These are phyloP conservation scores for Chironomus tentans DNA, from an alignment of 2,888 invertebrate species.

Conservation along the genomic window DNA sequence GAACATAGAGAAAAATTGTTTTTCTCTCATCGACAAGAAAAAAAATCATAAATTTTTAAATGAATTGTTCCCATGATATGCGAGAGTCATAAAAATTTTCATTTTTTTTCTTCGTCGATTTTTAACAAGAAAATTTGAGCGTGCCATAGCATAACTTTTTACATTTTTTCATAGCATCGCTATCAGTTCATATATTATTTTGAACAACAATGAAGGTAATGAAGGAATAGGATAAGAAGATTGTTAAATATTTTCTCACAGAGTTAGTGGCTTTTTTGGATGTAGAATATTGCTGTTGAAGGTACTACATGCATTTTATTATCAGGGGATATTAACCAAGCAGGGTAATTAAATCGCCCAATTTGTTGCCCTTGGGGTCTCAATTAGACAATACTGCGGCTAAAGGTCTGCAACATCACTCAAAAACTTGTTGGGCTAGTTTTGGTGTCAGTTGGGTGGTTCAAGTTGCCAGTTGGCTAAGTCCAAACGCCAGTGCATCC, in stretches of 20 bases:
- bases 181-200: background rate
- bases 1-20: background rate
- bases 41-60: background rate
- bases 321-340: no score
- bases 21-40: background rate
- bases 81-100: background rate
- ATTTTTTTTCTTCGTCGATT: background rate
- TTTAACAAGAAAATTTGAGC: background rate
- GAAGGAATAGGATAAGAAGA: background rate
- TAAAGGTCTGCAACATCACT: no score
- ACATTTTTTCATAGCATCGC: background rate
- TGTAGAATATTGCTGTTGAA: no score
- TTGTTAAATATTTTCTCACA: background rate
- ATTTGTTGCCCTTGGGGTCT: no score
- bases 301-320: no score
- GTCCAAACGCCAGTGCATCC: no score
- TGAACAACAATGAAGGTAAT: background rate
- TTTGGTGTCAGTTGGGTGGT: no score
- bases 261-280: no score
- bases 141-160: background rate
- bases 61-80: background rate
- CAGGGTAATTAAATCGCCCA: no score
- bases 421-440: no score
- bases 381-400: no score
- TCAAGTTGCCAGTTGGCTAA: no score